Percentiles rank a stretch among this genome's conserved stretches.
phyloP scores from a whole-genome alignment of 2,797 vertebrate species.

The Morelia viridis region DNA sequence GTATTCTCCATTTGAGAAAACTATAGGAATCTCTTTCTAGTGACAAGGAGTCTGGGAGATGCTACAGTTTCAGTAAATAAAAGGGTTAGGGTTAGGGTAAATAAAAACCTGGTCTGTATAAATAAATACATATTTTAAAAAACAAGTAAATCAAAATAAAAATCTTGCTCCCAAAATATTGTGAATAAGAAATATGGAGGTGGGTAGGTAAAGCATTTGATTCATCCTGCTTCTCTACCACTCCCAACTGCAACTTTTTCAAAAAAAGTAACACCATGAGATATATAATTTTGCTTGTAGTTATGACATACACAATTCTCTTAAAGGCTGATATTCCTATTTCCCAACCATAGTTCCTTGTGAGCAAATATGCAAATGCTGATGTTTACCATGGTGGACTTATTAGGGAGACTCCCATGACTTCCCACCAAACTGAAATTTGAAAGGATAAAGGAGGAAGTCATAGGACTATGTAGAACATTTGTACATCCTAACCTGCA shows the following conservation, averaged over 20 bases:
- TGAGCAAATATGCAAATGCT: background rate
- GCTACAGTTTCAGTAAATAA: too few relatives aligned
- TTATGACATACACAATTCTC: background rate
- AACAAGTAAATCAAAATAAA: too few relatives aligned
- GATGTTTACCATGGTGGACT: background rate
- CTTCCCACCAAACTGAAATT: too few relatives aligned
- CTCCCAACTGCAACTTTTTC: background rate
- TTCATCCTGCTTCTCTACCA: background rate
- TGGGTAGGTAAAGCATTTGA: background rate
- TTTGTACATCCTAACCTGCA: background rate
- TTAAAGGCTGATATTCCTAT: background rate
- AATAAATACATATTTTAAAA: too few relatives aligned
- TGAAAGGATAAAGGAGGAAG: background rate
- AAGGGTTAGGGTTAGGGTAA: too few relatives aligned
- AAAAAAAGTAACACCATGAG: too few relatives aligned
- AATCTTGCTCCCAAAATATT: background rate
- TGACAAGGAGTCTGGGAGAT: too few relatives aligned
- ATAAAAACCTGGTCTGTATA: too few relatives aligned
- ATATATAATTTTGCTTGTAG: background rate
- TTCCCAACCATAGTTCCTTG: background rate
- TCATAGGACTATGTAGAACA: background rate
- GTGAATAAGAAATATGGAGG: background rate
- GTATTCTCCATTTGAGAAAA: too few relatives aligned
- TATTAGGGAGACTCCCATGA: background rate
- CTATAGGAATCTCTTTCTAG: too few relatives aligned